phyloP scores from a whole-genome alignment of 35 echinoderm and acorn worm genomes.

The Acanthaster planci region DNA sequence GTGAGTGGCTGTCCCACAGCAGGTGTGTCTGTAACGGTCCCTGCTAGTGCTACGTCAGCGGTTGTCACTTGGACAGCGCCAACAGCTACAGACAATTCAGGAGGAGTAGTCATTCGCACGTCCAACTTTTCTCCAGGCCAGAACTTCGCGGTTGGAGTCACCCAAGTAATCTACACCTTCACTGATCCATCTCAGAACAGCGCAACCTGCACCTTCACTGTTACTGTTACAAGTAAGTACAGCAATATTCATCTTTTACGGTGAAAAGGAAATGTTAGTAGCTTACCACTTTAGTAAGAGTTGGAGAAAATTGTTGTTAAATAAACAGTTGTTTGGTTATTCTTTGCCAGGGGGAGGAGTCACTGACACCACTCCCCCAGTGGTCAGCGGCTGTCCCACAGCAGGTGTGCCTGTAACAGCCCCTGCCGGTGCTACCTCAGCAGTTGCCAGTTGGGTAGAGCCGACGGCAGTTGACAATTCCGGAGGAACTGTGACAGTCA shows the following conservation, averaged over 20 bases:
- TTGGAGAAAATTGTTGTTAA: too few species aligned
- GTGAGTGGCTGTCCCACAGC: conserved; percentile 44
- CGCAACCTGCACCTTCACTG: conserved; percentile 36
- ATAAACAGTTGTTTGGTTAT: too few species aligned
- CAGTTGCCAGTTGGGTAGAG: conserved; percentile 24
- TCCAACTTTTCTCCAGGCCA: conserved; percentile 13
- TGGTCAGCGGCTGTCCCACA: conserved; percentile 47
- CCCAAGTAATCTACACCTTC: conserved; percentile 44
- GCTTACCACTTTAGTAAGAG: too few species aligned
- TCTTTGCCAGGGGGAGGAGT: not conserved
- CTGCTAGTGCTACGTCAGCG: not conserved
- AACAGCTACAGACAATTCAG: conserved; percentile 64
- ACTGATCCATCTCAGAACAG: conserved; percentile 40
- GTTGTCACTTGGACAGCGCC: conserved; percentile 48
- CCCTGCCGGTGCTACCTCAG: not conserved
- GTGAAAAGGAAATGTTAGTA: not conserved
- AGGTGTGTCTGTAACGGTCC: not conserved
- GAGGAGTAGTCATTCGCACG: not conserved
- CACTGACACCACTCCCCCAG: conserved; percentile 16
- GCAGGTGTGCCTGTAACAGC: conserved; percentile 4
- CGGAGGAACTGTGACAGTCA: not conserved
- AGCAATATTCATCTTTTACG: not conserved
- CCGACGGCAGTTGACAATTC: conserved; percentile 58
- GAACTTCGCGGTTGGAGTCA: conserved; percentile 1
- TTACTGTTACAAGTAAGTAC: conserved; percentile 25